phyloP scores from a whole-genome alignment of 1,140 invertebrate species.

The Colletes latitarsis region DNA sequence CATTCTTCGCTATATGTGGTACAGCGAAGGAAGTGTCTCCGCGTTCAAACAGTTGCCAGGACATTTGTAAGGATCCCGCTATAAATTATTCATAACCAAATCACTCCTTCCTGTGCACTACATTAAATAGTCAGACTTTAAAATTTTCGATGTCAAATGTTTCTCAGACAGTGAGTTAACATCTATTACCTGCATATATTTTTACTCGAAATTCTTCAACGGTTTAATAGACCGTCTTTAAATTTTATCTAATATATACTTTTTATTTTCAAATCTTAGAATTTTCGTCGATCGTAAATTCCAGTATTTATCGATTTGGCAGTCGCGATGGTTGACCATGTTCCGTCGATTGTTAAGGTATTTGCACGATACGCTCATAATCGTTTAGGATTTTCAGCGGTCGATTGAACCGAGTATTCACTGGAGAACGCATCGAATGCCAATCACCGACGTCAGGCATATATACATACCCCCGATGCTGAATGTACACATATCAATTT shows the following conservation, averaged over 20 bases:
- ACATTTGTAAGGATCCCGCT: background rate
- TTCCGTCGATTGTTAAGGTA: slow-evolving; percentile 1
- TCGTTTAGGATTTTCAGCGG: slow-evolving; percentile 25
- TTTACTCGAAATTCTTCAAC: background rate
- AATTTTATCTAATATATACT: no score
- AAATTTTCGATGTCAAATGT: background rate
- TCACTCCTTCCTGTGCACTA: background rate
- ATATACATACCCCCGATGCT: background rate
- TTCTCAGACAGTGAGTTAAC: background rate
- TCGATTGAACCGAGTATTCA: slow-evolving; percentile 10
- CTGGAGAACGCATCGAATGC: slow-evolving; percentile 9
- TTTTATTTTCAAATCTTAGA: background rate
- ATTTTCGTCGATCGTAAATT: no score
- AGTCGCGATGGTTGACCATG: background rate
- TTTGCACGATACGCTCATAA: background rate
- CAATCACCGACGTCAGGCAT: slow-evolving; percentile 18
- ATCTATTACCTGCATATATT: background rate
- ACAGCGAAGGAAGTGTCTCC: background rate
- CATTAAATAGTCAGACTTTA: background rate
- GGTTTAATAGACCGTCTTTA: no score
- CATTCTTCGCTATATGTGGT: background rate
- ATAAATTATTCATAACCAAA: slow-evolving; percentile 25
- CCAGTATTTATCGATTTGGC: background rate
- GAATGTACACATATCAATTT: slow-evolving; percentile 50
- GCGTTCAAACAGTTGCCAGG: slow-evolving; percentile 19